Percentiles rank a stretch among this genome's conserved stretches.
phyloP scores from a whole-genome alignment of 2,888 invertebrate genomes.

The Cataglyphis cursor region DNA sequence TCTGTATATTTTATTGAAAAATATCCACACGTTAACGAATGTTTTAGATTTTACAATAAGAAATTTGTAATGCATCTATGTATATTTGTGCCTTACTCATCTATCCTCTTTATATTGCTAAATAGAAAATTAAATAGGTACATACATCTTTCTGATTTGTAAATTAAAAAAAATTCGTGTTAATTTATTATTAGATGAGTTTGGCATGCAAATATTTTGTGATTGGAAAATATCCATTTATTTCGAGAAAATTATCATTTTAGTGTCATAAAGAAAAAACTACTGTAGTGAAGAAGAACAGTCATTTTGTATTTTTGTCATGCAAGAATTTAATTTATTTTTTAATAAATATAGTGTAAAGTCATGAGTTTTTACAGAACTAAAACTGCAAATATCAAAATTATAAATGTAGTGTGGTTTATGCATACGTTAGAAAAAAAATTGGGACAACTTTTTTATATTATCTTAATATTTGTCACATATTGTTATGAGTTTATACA shows the following conservation, averaged over 20 bases:
- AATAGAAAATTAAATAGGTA: neutral
- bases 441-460: conserved; percentile 60
- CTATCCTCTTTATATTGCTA: conserved; percentile 65
- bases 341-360: neutral
- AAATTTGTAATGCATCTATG: conserved; percentile 58
- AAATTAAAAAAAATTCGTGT: conserved; percentile 58
- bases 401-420: neutral
- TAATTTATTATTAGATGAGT: conserved; percentile 78
- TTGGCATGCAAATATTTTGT: conserved; percentile 72
- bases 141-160: conserved; percentile 51
- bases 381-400: neutral
- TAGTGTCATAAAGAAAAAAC: conserved; percentile 7
- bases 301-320: neutral
- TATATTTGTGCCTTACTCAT: conserved; percentile 83
- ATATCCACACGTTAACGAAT: neutral
- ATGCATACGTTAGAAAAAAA: neutral
- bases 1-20: neutral
- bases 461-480: conserved; percentile 70
- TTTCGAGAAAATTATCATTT: conserved; percentile 12
- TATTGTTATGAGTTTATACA: conserved; percentile 70
- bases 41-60: neutral
- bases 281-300: neutral
- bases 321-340: neutral
- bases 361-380: neutral
- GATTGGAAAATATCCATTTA: conserved; percentile 13